Conservation (phyloP, 2,888 invertebrate species). For the Lasioglossum vierecki region DNA sequence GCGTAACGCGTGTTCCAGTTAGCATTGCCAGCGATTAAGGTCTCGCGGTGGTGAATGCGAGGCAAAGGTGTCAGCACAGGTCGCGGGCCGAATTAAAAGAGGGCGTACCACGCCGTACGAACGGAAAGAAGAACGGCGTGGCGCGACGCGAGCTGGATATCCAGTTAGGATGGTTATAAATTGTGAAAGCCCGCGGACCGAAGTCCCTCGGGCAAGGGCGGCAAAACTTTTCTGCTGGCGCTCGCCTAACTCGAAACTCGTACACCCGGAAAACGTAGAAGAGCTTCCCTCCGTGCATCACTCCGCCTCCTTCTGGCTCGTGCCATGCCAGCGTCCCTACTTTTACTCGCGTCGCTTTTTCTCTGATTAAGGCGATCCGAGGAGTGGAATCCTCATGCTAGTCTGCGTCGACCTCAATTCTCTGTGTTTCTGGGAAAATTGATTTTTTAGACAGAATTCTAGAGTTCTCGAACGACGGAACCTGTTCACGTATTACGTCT, state of each 20-base stretch:
- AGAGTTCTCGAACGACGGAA: background rate
- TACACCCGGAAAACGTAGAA: slow-evolving; percentile 79
- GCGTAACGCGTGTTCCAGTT: slow-evolving; percentile 42
- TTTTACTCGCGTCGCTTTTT: slow-evolving; percentile 62
- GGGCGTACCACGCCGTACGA: slow-evolving; percentile 45
- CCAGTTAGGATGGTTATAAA: slow-evolving; percentile 81
- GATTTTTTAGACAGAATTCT: background rate
- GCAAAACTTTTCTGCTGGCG: slow-evolving; percentile 79
- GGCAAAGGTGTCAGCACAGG: slow-evolving; percentile 35
- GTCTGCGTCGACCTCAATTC: slow-evolving; percentile 48
- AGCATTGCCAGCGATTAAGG: slow-evolving; percentile 44
- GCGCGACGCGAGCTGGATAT: slow-evolving; percentile 73
- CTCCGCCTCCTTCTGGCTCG: slow-evolving; percentile 45
- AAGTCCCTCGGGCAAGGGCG: slow-evolving; percentile 76
- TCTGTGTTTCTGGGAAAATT: background rate
- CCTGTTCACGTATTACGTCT: background rate
- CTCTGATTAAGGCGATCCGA: slow-evolving; percentile 73
- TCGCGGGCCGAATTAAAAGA: slow-evolving; percentile 52
- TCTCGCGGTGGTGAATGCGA: slow-evolving; percentile 36
- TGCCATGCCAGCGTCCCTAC: slow-evolving; percentile 24
- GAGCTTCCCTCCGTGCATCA: slow-evolving; percentile 77
- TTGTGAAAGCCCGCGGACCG: slow-evolving; percentile 74
- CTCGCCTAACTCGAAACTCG: slow-evolving; percentile 81
- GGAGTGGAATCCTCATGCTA: slow-evolving; percentile 49
- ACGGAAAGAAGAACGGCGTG: slow-evolving; percentile 64